These are phyloP conservation scores for Frankliniella fusca DNA, from an alignment of 2,888 invertebrate genomes.

Conservation along the genomic window DNA sequence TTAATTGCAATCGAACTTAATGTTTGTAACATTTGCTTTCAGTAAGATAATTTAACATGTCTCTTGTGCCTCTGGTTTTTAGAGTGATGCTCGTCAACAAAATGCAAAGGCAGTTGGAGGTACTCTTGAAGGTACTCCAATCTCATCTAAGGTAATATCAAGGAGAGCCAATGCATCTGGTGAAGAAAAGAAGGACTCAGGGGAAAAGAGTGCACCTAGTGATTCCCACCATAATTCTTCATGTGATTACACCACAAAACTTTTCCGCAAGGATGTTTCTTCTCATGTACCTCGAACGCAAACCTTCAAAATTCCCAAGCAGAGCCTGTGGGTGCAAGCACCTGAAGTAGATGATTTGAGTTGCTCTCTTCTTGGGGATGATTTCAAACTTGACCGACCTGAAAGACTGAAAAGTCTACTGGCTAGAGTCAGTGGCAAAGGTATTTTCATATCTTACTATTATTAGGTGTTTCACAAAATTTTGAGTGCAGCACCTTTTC, in stretches of 20 bases:
- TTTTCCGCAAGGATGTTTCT: neutral
- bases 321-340: constrained; percentile 1
- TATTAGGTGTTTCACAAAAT: neutral
- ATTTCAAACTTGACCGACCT: neutral
- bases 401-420: constrained; percentile 1
- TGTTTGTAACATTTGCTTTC: neutral
- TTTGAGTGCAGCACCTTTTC: too few relatives aligned
- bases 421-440: constrained; percentile 12
- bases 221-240: neutral
- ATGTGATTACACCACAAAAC: constrained; percentile 1
- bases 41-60: too few relatives aligned
- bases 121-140: neutral
- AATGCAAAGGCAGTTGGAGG: neutral
- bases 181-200: neutral
- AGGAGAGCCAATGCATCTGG: neutral
- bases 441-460: neutral
- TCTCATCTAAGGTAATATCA: neutral
- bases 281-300: neutral
- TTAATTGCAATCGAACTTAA: neutral
- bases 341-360: neutral
- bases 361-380: neutral
- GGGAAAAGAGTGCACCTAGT: neutral
- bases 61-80: neutral
- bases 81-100: neutral
- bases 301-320: neutral